A percentile compares a stretch with the other conserved stretches of the same genome.
Evolutionary conservation across 1,140 invertebrate species (phyloP).

Genomic region (Matsumurasca onukii): DNA sequence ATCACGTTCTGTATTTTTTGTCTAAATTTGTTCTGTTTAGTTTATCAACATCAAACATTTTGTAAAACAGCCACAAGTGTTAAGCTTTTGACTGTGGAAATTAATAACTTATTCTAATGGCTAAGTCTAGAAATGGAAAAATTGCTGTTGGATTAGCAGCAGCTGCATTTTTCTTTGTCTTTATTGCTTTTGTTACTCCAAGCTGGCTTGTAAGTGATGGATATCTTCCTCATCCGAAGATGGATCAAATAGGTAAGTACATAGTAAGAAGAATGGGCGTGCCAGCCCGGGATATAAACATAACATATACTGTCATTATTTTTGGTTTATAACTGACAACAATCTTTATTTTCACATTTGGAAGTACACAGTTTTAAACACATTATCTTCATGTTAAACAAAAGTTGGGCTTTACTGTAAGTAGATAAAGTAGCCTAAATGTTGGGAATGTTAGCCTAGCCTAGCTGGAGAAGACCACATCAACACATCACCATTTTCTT

Average conservation of each 20-base stretch:
- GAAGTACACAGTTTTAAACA: slow-evolving; percentile 23
- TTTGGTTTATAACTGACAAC: slow-evolving; percentile 28
- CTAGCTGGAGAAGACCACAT: too few species aligned
- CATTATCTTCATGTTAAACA: slow-evolving; percentile 13
- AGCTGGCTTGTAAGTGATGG: slow-evolving; percentile 91
- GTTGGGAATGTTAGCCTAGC: neutral
- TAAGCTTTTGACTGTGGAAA: too few species aligned
- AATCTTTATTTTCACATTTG: neutral
- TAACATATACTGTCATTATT: slow-evolving; percentile 21
- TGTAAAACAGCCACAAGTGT: too few species aligned
- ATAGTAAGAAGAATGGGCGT: slow-evolving; percentile 27
- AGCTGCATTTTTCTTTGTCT: slow-evolving; percentile 70
- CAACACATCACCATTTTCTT: too few species aligned
- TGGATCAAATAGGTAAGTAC: slow-evolving; percentile 74
- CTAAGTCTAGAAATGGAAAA: slow-evolving; percentile 66
- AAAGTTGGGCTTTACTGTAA: neutral
- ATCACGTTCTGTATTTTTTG: too few species aligned
- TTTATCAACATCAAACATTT: too few species aligned
- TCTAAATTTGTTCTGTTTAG: too few species aligned
- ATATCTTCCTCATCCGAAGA: slow-evolving; percentile 72
- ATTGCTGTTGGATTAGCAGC: slow-evolving; percentile 65
- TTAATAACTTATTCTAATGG: too few species aligned
- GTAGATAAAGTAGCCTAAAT: neutral
- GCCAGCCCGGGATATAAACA: neutral
- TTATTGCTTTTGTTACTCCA: slow-evolving; percentile 88